Base-by-base conservation (phyloP, 2,888 invertebrate genomes). In the Blomia tropicalis region DNA sequence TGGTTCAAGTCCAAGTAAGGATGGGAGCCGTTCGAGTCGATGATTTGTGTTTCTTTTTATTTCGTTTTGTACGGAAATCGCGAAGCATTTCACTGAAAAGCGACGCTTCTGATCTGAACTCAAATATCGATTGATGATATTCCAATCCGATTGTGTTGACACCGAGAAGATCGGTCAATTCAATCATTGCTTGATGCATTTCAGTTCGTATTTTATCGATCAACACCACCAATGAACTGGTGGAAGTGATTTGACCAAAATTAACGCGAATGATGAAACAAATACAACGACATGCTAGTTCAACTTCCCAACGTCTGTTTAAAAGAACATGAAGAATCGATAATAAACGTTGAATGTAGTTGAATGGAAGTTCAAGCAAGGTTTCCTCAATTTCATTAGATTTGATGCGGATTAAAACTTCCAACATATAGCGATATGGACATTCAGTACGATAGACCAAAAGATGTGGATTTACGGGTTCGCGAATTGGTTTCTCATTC, bases 371-470 rank as follows among this genome's bases (percentile, higher is more conserved):
- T 14, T 92, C 77, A 0, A 93, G 75, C 0, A 96, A 76, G 0
- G 90, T 81, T 74, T 92, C 90, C 74, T 95, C 91, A 65, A 96
- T 75, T 71, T 95, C 92, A 71, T 93, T 89, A 1, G 88, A 79
- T 66, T 86, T 81, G 68, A 93, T 83, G 70, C 82, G 82, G 70
- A 79, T 81, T 22, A 96, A 71, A 2, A 84, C 83, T 72, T 85
- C 84, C 2, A 87, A 75, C 14, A 96, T 75, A 75, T 87, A 95
- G 70, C 88, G 85, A 51, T 84, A 82, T 0, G 83, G 77, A 23
- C 82, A 83, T 53, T 79, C 75, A 32, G 82, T 85, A 72, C 82
- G 81, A 72, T 83, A 83, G 0, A 88, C 89, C 62, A 80, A 77
- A 83, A 96, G 86, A 58, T 95, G 74, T 0, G 86, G 81, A 67